Conservation (phyloP, 2,113 vertebrate species). For the Shinisaurus crocodilurus region DNA sequence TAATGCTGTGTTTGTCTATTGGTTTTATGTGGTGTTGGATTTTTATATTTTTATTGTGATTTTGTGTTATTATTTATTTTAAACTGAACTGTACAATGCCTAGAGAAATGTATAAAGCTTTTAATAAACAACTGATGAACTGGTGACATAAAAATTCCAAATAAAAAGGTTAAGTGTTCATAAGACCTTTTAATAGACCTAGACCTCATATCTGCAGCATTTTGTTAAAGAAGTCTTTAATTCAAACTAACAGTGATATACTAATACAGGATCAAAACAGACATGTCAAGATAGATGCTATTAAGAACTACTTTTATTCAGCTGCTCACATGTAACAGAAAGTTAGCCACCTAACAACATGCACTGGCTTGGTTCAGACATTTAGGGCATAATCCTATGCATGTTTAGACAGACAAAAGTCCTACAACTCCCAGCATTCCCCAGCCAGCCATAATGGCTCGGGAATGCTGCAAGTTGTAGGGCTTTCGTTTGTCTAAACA, state of each 20-base stretch:
- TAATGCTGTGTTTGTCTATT: no score
- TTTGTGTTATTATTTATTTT: no score
- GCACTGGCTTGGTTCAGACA: background rate
- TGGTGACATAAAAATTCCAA: background rate
- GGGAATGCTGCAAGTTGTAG: no score
- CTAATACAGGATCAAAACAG: background rate
- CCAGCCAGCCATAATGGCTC: no score
- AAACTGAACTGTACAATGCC: no score
- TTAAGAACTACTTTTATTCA: background rate
- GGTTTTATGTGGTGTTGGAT: no score
- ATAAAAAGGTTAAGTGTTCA: background rate
- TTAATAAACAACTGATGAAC: background rate
- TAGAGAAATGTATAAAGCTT: no score
- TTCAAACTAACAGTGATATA: background rate
- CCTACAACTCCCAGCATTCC: no score
- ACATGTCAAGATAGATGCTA: background rate
- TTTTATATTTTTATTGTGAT: no score
- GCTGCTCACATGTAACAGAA: background rate
- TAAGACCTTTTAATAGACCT: background rate
- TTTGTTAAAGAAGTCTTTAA: background rate
- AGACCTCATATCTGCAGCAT: background rate
- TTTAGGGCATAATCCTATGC: no score
- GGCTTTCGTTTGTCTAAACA: no score
- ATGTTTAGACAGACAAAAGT: no score
- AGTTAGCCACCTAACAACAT: background rate